phyloP scores from a whole-genome alignment of 2,888 invertebrate species.

The Protophormia terraenovae region DNA sequence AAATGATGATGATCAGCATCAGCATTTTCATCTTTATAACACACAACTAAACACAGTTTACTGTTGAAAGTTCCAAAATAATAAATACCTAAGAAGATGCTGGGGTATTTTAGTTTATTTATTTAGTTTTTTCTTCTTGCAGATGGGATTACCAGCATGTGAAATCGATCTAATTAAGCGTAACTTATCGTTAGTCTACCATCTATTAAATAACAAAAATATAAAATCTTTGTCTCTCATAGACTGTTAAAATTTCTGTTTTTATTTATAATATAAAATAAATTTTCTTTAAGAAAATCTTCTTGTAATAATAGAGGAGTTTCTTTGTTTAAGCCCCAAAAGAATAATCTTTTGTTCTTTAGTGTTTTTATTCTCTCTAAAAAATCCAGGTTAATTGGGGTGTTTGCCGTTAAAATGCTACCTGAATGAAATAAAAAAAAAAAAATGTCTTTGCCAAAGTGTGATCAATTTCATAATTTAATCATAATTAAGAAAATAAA shows the following conservation, averaged over 20 bases:
- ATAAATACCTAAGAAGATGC: background rate
- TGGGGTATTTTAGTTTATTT: background rate
- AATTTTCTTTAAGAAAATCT: constrained; percentile 2
- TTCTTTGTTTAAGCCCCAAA: constrained; percentile 8
- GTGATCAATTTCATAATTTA: constrained; percentile 59
- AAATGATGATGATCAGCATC: constrained; percentile 43
- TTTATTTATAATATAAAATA: background rate
- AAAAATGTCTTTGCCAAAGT: constrained; percentile 18
- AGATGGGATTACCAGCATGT: background rate
- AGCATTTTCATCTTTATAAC: background rate
- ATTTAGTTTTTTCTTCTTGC: background rate
- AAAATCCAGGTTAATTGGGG: constrained; percentile 47
- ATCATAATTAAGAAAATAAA: constrained; percentile 40
- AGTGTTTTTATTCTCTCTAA: constrained; percentile 11
- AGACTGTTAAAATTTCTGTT: background rate
- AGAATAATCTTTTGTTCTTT: constrained; percentile 5
- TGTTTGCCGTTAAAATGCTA: constrained; percentile 57
- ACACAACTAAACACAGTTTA: background rate
- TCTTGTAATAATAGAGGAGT: constrained; percentile 3
- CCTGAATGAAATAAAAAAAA: no score
- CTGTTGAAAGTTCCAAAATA: constrained; percentile 4
- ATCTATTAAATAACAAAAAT: constrained; percentile 60
- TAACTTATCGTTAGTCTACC: constrained; percentile 68
- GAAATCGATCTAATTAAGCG: constrained; percentile 73
- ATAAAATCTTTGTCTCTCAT: background rate